Evolutionary conservation across 2,888 invertebrate genomes (phyloP), one percentile per base, ranked within the genome.

Genomic region (Syrista parreyssii): DNA sequence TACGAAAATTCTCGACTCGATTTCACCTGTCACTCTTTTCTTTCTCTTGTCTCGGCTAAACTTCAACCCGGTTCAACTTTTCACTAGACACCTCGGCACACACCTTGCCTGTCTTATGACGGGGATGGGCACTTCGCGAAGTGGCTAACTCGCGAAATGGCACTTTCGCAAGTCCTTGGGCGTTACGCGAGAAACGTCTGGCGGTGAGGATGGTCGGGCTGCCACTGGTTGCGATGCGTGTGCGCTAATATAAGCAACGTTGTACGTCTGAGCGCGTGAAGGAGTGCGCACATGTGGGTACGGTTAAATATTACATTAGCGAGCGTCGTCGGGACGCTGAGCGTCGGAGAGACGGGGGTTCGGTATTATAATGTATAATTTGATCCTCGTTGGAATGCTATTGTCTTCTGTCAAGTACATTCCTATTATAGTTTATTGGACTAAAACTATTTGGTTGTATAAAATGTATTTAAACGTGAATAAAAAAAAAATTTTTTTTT

Each of bases 171-270:
- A 79, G 78, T 75, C 77, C 77, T 71, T 74, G 68, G 77, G 68
- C 79, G 75, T 76, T 75, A 73, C 72, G 71, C 72, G 75, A 78
- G 80, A 80, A 75, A 82, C 86, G 86, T 88, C 87, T 86, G 86
- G 84, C 86, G 85, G 84, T 85, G 85, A 87, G 86, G 84, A 88
- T 88, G 87, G 87, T 87, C 85, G 86, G 86, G 84, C 87, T 82
- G 85, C 82, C 85, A 89, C 89, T 89, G 89, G 87, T 87, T 86
- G 86, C 84, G 85, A 84, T 84, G 84, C 84, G 82, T 80, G 83
- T 82, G 78, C 79, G 82, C 82, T 82, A 83, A 85, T 85, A 84
- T 84, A 84, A 86, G 81, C 83, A 76, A 83, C 81, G 82, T 83
- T 82, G 82, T 79, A 79, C 78, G 76, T 77, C 73, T 75, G 75